Evolutionary conservation across 1,140 invertebrate species (phyloP).

Genomic region (Philopotamus ludificatus): DNA sequence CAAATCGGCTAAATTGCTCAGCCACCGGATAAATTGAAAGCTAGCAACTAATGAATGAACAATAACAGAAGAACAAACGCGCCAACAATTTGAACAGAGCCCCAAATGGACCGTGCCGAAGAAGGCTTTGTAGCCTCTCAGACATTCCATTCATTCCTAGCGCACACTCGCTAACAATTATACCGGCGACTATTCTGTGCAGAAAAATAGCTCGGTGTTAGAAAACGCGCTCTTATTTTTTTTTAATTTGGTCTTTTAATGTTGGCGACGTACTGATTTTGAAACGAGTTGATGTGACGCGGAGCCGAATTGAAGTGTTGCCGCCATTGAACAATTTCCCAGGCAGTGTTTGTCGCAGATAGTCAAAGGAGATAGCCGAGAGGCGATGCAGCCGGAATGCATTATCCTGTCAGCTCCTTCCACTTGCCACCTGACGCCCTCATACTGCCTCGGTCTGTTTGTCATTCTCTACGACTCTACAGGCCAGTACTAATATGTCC

Average conservation of each 20-base stretch:
- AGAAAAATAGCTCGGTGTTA: too few species aligned
- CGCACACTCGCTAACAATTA: too few species aligned
- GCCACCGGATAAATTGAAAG: conserved; percentile 11
- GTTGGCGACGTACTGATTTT: too few species aligned
- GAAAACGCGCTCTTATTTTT: too few species aligned
- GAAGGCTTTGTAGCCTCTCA: too few species aligned
- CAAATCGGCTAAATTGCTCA: not conserved
- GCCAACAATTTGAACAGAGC: not conserved
- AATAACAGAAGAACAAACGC: not conserved
- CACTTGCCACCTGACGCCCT: conserved; percentile 31
- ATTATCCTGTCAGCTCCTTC: conserved; percentile 38
- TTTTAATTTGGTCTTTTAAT: too few species aligned
- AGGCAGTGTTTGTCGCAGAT: conserved; percentile 27
- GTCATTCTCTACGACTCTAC: conserved; percentile 13
- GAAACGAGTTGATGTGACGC: too few species aligned
- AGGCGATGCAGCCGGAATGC: conserved; percentile 24
- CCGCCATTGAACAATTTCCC: not conserved
- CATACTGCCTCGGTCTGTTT: conserved; percentile 31
- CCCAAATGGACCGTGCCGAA: not conserved
- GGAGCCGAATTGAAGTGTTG: not conserved
- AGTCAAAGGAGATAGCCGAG: conserved; percentile 15
- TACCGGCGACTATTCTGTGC: too few species aligned
- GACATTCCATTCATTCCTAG: too few species aligned
- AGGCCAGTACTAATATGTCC: conserved; percentile 32
- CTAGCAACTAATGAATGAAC: not conserved